A percentile compares a stretch with the other conserved stretches of the same genome.
phyloP scores from a whole-genome alignment of 2,797 vertebrate genomes.

The Chanos chanos region DNA sequence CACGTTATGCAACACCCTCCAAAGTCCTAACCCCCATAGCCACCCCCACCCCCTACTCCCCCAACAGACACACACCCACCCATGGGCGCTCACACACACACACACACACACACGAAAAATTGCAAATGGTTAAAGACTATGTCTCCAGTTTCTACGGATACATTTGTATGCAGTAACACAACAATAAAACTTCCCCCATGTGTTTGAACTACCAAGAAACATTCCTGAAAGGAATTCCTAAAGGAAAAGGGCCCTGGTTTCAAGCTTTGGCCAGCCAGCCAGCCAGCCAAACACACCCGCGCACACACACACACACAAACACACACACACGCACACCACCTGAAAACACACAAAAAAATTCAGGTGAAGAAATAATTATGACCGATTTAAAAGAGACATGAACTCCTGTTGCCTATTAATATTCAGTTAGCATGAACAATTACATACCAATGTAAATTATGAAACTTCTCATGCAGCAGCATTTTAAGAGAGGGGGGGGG shows the following conservation, averaged over 20 bases:
- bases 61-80: conserved; percentile 7
- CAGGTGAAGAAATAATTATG: no score
- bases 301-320: neutral
- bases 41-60: neutral
- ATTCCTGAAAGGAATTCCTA: conserved; percentile 5
- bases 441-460: no score
- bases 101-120: neutral
- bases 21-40: neutral
- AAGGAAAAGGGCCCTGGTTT: neutral
- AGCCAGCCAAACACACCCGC: conserved; percentile 4
- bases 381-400: neutral
- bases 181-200: neutral
- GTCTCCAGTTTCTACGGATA: no score
- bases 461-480: no score
- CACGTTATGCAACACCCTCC: conserved; percentile 24
- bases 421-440: no score
- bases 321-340: neutral
- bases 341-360: neutral
- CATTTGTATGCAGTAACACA: neutral
- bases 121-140: no score
- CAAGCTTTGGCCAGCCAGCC: no score
- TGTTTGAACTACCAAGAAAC: conserved; percentile 21
- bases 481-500: no score
- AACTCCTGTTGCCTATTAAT: no score
- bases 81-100: neutral